Base-by-base conservation (phyloP, 2,888 invertebrate genomes). In the Drosophila meridionalis region DNA sequence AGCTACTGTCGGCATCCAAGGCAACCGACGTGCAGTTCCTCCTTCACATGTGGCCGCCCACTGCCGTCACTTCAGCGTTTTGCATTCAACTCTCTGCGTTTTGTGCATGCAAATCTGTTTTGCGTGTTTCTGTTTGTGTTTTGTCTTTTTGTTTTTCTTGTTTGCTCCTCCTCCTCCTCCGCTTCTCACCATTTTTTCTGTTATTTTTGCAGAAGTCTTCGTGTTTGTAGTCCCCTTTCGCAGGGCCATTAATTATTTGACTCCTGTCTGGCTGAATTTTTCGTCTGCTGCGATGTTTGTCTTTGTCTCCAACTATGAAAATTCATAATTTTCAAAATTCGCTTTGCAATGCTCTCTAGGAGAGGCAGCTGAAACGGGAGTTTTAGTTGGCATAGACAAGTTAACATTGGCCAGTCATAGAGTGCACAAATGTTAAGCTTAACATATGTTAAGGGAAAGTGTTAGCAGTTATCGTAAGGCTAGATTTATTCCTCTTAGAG, bases 1-100 rank as follows among this genome's bases (percentile, higher is more conserved):
- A 86, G 87, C 85, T 87, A 73, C 77, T 82, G 87, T 68, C 84
- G 85, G 88, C 83, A 69, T 69, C 88, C 88, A 87, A 87, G 88
- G 84, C 84, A 84, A 87, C 84, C 71, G 85, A 72, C 87, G 52
- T 48, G 42, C 57, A 50, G 53, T 43, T 32, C 30, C 67, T 28
- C 42, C 28, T 48, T 20, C 78, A 74, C 67, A 78, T 78, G 78
- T 78, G 78, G 11, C 59, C 73, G 50, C 72, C 43, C 9, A 20
- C 55, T 48, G 48, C 36, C 57, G 7, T 45, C 28, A 11, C 28
- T 38, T 48, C 40, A 38, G 59, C 28, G 36, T 28, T 68, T 56
- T 55, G 38, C 59, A 77, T 78, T 78, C 78, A 67, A 69, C 76
- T 75, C 76, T 75, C 68, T 76, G 79, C 79, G 72, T 72, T 83